Base-by-base conservation (phyloP, 1,140 invertebrate genomes). In the Hylaeus anthracinus region DNA sequence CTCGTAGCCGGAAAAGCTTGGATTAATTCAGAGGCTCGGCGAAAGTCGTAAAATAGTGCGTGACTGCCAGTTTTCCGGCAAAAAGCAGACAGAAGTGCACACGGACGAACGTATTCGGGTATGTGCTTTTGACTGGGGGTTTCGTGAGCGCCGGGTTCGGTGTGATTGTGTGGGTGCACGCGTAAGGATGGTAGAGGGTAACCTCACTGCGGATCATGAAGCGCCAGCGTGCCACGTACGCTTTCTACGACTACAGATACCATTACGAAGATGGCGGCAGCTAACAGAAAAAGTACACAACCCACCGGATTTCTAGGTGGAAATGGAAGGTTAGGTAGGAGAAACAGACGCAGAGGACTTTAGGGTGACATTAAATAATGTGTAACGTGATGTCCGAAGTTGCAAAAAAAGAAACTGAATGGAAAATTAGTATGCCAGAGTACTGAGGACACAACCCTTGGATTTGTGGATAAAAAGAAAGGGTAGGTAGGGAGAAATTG, bases 31-130 rank as follows among this genome's bases (percentile, higher is more conserved):
- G 71, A 81, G 58, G 81, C 74, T 72, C 69, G 67, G 51, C 39
- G 64, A 65, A 81, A 86, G 78, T 88, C 86, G 75, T 88, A 88
- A 88, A 88, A 88, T 81, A 86, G 75, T 79, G 87, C 79, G 81
- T 88, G 86, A 80, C 87, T 75, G 51, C 55, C 76, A 58, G 74
- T 86, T 79, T 81, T 73, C 60, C 37, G 41, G 64, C 43, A 37
- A 71, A 77, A 76, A 71, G 39, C 51, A 43, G 55, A 64, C 58
- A 45, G 41, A 53, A 71, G 79, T 61, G 73, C 45, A 56, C 56
- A n/a, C 41, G 63, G 26, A 39, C 56, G 48, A 60, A 66, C 72
- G 63, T 14, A 56, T 61, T 45, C 15, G 6, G 8, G 39, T 39
- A 41, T 75, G 15, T 56, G 61, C 56, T 73, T 61, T 60, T 6